phyloP scores from a whole-genome alignment of 2,113 vertebrate species.

The Barbus barbus region DNA sequence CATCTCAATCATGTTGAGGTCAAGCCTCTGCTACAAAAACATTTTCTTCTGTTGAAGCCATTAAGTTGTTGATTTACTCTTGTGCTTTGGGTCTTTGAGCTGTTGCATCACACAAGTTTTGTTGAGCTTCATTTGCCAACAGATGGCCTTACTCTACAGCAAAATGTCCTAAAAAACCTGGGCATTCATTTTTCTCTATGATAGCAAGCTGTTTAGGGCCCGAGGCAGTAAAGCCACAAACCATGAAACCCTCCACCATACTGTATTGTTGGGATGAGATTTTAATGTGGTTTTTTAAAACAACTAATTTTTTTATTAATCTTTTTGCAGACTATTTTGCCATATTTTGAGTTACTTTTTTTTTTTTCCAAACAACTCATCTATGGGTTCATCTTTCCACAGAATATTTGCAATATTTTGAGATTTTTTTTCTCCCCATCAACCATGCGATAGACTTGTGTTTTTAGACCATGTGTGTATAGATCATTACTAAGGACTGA shows the following conservation, averaged over 20 bases:
- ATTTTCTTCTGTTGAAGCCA: background rate
- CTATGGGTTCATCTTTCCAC: background rate
- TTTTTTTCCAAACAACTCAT: background rate
- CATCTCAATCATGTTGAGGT: background rate
- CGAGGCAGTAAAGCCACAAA: background rate
- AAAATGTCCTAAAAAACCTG: background rate
- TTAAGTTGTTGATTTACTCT: slow-evolving; percentile 9
- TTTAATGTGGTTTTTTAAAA: background rate
- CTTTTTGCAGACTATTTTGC: too few species aligned
- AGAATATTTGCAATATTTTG: background rate
- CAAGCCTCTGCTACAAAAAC: background rate
- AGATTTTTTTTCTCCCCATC: too few species aligned
- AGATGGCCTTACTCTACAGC: background rate
- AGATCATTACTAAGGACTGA: too few species aligned
- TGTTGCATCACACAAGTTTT: background rate
- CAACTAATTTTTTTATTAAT: background rate
- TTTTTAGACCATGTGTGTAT: too few species aligned
- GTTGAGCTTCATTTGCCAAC: background rate
- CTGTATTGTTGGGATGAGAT: background rate
- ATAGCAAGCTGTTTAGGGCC: background rate
- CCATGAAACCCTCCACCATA: background rate
- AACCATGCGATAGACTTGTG: too few species aligned
- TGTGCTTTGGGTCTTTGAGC: background rate
- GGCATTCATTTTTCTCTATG: background rate
- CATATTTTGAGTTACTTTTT: too few species aligned